Base-by-base conservation (phyloP, 2,888 invertebrate species). In the Pinctada fucata region DNA sequence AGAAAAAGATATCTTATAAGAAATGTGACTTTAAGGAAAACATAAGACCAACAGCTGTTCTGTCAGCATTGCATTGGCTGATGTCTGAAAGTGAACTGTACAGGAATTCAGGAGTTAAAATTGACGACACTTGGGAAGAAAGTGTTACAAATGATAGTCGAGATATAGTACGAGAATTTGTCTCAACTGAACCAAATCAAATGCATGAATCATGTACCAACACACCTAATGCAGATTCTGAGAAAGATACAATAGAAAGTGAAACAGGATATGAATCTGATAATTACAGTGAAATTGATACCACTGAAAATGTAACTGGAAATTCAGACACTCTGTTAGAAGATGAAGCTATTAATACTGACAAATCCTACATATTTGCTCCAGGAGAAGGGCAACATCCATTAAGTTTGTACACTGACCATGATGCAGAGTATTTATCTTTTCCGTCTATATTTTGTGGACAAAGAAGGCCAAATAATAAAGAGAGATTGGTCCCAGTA, bases 291-390 rank as follows among this genome's bases (percentile, higher is more conserved):
- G 31, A 31, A 31, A 31, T 31, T 31, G 31, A 31, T 31, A 31
- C 31, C 31, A 31, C 31, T 31, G 31, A 31, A 31, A 31, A 31
- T 31, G 31, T 31, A 31, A 31, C 31, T 31, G 31, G 31, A 31
- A 31, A 31, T 50, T 67, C 75, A 31, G 75, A 75, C 52, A 75
- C 75, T 3, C 45, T 75, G 8, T 10, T 75, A 3, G 52, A 75
- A 51, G 67, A 66, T 16, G 67, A 51, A 13, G 52, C 52, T 68
- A 52, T 75, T 3, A 13, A 48, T 13, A 50, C 47, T 16, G 5
- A 64, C 8, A 74, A 66, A 45, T 8, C 49, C n/a, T 49, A 67
- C 31, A 31, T 31, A 31, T 31, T 31, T 31, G 31, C 31, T 31
- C 31, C 31, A 31, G 31, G 31, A 31, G 31, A 31, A 31, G 31